phyloP scores from a whole-genome alignment of 2,797 vertebrate species.

The Xiphorhynchus erythropygius region DNA sequence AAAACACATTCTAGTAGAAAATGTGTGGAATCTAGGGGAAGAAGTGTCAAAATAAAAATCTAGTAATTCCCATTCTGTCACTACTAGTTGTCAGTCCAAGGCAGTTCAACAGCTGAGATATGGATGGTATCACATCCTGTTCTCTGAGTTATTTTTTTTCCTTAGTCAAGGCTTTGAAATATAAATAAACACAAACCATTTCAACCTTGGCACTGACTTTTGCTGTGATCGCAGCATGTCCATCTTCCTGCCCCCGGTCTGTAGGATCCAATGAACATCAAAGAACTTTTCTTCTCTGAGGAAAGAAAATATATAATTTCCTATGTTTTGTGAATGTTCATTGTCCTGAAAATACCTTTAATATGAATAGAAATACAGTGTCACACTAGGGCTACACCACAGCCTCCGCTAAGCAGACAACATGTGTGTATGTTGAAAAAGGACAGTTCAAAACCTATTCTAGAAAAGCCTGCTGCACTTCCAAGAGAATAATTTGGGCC shows the following conservation, averaged over 20 bases:
- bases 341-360: not conserved
- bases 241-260: not conserved
- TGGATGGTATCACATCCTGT: not conserved
- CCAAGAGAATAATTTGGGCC: not conserved
- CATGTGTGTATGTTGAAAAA: not conserved
- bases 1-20: not conserved
- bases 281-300: not conserved
- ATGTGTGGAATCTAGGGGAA: not conserved
- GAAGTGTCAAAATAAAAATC: not conserved
- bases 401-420: not conserved
- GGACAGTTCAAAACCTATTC: not conserved
- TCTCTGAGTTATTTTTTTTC: not conserved
- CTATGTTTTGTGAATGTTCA: not conserved
- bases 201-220: not conserved
- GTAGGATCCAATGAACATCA: not conserved
- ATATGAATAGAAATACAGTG: accelerated
- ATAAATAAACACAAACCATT: not conserved
- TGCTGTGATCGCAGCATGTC: not conserved
- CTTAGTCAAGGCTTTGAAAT: not conserved
- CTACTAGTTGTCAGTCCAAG: not conserved
- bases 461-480: not conserved
- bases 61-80: not conserved
- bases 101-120: not conserved
- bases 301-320: not conserved
- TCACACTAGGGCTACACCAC: not conserved